phyloP scores from a whole-genome alignment of 1,140 invertebrate genomes.

The Callitettix versicolor region DNA sequence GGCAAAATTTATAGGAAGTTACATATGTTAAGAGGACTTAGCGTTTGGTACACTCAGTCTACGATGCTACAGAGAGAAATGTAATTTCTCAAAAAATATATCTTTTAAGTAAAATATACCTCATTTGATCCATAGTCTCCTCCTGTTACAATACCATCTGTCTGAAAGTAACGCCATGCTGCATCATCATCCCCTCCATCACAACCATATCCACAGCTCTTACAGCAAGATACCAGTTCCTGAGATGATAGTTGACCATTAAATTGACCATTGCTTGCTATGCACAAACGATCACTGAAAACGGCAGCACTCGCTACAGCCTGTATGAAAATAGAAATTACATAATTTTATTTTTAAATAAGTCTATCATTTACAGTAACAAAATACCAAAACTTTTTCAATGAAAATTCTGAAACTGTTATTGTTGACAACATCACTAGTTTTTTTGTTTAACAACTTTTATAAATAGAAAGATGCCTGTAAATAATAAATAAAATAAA shows the following conservation, averaged over 20 bases:
- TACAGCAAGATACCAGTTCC: slow-evolving; percentile 52
- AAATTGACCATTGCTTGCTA: slow-evolving; percentile 42
- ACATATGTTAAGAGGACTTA: too few relatives aligned
- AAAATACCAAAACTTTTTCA: too few relatives aligned
- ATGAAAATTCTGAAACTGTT: too few relatives aligned
- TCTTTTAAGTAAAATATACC: slow-evolving; percentile 17
- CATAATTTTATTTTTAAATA: too few relatives aligned
- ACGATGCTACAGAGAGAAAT: neutral
- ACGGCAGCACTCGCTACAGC: slow-evolving; percentile 57
- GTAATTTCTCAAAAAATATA: neutral
- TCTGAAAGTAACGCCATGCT: slow-evolving; percentile 50
- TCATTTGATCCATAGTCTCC: slow-evolving; percentile 44
- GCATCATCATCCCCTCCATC: slow-evolving; percentile 46
- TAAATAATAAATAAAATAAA: too few relatives aligned
- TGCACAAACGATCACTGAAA: slow-evolving; percentile 59
- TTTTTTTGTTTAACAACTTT: too few relatives aligned
- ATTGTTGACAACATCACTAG: too few relatives aligned
- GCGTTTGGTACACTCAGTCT: neutral
- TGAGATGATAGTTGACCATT: slow-evolving; percentile 48
- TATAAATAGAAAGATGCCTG: too few relatives aligned
- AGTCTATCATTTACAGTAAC: too few relatives aligned
- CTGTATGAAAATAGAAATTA: slow-evolving; percentile 32
- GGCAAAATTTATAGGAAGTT: too few relatives aligned
- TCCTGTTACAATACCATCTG: slow-evolving; percentile 45
- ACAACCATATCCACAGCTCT: slow-evolving; percentile 51